Conservation (phyloP, 2,888 invertebrate species). For the Busseola fusca region DNA sequence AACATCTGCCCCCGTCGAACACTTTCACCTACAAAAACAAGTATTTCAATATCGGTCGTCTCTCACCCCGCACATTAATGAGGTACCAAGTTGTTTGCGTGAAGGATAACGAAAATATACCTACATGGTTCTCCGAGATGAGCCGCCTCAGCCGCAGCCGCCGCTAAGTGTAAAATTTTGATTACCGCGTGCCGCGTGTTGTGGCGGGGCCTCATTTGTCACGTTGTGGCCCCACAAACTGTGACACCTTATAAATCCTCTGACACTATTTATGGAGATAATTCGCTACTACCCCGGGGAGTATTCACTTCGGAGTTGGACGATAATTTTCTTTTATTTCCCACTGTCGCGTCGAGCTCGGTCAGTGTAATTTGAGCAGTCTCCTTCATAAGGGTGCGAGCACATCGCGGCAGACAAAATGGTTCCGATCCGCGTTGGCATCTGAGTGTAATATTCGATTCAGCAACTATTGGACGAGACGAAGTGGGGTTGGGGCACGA, state of each 20-base stretch:
- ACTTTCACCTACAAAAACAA: slow-evolving; percentile 50
- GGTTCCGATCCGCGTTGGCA: slow-evolving; percentile 59
- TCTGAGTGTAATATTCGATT: slow-evolving; percentile 71
- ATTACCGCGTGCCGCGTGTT: slow-evolving; percentile 63
- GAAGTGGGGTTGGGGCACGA: slow-evolving; percentile 59
- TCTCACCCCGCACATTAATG: slow-evolving; percentile 24
- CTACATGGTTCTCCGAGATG: slow-evolving; percentile 7
- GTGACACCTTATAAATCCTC: slow-evolving; percentile 68
- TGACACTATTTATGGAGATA: slow-evolving; percentile 77
- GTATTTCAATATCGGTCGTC: slow-evolving; percentile 43
- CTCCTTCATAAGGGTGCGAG: slow-evolving; percentile 53
- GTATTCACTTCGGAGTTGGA: slow-evolving; percentile 67
- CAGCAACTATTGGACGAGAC: slow-evolving; percentile 74
- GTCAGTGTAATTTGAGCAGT: slow-evolving; percentile 45
- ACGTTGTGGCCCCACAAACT: slow-evolving; percentile 67
- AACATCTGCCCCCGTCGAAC: slow-evolving; percentile 59
- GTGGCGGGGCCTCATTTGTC: slow-evolving; percentile 72
- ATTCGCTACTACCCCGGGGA: slow-evolving; percentile 63
- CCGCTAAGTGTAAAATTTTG: slow-evolving; percentile 69
- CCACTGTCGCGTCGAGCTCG: slow-evolving; percentile 62
- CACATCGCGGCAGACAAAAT: slow-evolving; percentile 51
- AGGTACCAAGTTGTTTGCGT: slow-evolving; percentile 61
- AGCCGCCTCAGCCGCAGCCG: slow-evolving; percentile 30
- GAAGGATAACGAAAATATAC: slow-evolving; percentile 54
- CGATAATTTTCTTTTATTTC: slow-evolving; percentile 68